A percentile compares a stretch with the other conserved stretches of the same genome.
Conservation (phyloP, 2,113 vertebrate species). For the Cyphomyrus discorhynchus region DNA sequence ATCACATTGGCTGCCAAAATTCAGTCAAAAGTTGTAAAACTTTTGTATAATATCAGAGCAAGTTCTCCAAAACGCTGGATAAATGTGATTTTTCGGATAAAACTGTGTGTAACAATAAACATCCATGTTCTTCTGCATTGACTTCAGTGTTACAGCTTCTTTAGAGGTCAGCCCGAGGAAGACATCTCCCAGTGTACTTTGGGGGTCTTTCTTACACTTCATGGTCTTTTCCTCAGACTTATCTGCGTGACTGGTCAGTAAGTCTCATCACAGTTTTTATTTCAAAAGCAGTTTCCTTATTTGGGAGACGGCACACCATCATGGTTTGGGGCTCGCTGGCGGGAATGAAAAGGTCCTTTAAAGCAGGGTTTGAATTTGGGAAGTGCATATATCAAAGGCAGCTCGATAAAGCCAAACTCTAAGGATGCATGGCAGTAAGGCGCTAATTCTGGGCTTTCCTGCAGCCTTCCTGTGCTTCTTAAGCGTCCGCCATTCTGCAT, state of each 20-base stretch:
- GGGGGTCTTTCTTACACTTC: background rate
- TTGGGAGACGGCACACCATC: background rate
- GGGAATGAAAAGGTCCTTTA: background rate
- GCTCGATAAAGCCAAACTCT: background rate
- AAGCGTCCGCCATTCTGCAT: background rate
- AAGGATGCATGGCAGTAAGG: background rate
- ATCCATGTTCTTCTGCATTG: background rate
- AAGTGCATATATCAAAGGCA: background rate
- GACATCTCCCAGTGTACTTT: background rate
- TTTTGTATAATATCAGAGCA: background rate
- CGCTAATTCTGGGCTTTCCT: background rate
- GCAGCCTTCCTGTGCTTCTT: background rate
- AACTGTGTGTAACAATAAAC: background rate
- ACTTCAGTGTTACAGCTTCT: background rate
- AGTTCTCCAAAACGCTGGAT: background rate
- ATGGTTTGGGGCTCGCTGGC: background rate
- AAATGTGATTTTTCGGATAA: background rate
- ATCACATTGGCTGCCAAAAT: background rate
- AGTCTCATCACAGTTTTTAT: background rate
- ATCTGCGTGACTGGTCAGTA: background rate
- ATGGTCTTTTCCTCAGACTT: background rate
- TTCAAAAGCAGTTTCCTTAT: background rate
- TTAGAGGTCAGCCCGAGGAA: background rate
- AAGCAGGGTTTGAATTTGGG: background rate
- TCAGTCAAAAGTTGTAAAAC: background rate